A percentile compares a stretch with the other conserved stretches of the same genome.
phyloP scores from a whole-genome alignment of 2,888 invertebrate species.

The Eilema caniola region DNA sequence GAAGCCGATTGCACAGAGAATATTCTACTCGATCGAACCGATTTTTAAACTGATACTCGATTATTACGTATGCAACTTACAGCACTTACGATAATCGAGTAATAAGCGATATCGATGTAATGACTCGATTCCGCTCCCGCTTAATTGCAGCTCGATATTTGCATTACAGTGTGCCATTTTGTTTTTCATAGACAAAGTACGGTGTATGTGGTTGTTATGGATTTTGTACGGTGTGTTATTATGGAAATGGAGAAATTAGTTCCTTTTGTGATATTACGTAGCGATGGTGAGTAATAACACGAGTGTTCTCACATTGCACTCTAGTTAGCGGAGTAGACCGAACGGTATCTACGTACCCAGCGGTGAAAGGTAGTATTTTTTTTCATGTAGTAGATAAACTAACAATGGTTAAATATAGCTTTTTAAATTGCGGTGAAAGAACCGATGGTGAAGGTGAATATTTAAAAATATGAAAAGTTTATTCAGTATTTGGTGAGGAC shows the following conservation, averaged over 20 bases:
- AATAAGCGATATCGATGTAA: conserved; percentile 57
- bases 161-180: conserved; percentile 47
- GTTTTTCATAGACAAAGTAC: conserved; percentile 30
- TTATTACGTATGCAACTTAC: conserved; percentile 51
- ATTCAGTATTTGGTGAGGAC: not conserved
- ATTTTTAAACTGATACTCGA: conserved; percentile 41
- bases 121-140: conserved; percentile 51
- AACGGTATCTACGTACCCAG: not conserved
- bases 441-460: too few relatives aligned
- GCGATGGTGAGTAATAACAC: not conserved
- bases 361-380: not conserved
- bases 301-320: not conserved
- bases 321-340: not conserved
- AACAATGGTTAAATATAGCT: not conserved
- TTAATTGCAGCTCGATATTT: conserved; percentile 53
- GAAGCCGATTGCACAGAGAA: conserved; percentile 35
- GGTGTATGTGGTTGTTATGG: conserved; percentile 29
- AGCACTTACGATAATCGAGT: conserved; percentile 55
- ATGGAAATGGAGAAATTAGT: conserved; percentile 21
- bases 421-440: not conserved
- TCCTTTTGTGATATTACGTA: conserved; percentile 11
- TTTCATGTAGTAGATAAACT: not conserved
- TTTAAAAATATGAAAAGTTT: not conserved
- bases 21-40: conserved; percentile 35
- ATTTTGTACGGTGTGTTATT: conserved; percentile 29